Base-by-base conservation (phyloP, 2,888 invertebrate species). In the Scaeva pyrastri region DNA sequence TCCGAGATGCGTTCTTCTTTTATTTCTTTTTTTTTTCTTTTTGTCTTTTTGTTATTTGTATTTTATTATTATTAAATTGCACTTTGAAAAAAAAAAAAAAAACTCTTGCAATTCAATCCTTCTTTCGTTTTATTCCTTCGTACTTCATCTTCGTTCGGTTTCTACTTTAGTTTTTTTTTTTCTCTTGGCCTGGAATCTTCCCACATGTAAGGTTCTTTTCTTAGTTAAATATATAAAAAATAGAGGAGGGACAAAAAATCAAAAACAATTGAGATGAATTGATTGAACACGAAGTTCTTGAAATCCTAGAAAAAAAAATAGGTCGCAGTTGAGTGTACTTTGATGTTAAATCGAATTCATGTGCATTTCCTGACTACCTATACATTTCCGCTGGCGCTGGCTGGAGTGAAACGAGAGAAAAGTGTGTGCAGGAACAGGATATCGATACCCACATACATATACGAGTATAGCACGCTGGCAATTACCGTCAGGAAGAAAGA, bases 281-380 rank as follows among this genome's bases (percentile, higher is more conserved):
- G 84, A 84, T 79, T 84, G 79, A 71, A 75, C 84, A 84, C 79
- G 79, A 58, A 75, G 19, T 41, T 64, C 77, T 70, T 39, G 60
- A 73, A 39, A 52, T 72, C 50, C 56, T 74, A 16, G 52, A 39
- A 36, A 75, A 84, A 39, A 36, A 75, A 84, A 79, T 84, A 56
- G 84, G 84, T 84, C 79, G 84, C 23, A 75, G 79, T 71, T 79
- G 74, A 79, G 79, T 75, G 79, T 55, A 75, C 79, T 75, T 72
- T 66, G 23, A 62, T 70, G 68, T 78, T 78, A 70, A 73, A 70
- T 73, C 62, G 78, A 83, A 70, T 64, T 62, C 74, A 60, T 68
- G 66, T 72, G 82, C 66, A 79, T 75, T 75, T 79, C 74, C 83
- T 74, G 83, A 58, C 12, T 75, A 50, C 31, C 31, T 50, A 26